Evolutionary conservation across 2,113 vertebrate genomes (phyloP).

Genomic region (Chaetops frenatus): DNA sequence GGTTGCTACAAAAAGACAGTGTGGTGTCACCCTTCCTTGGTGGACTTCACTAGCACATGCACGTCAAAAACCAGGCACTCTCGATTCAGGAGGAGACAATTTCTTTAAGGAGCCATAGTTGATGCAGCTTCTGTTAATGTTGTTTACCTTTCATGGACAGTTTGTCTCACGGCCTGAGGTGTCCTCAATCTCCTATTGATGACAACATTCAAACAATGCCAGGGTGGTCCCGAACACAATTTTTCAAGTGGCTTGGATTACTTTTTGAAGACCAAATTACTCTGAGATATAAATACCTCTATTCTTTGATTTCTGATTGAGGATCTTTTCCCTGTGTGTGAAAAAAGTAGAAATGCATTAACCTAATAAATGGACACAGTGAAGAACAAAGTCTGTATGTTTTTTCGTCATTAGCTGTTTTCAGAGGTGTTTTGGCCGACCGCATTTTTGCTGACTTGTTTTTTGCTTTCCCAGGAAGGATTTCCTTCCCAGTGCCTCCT

Average conservation of each 20-base stretch:
- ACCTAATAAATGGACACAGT: background rate
- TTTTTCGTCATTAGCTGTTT: background rate
- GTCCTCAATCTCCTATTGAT: background rate
- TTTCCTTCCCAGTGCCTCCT: background rate
- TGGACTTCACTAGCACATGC: background rate
- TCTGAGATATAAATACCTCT: background rate
- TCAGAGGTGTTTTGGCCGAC: background rate
- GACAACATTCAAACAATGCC: background rate
- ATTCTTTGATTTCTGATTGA: background rate
- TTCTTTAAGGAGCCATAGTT: background rate
- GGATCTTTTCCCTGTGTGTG: background rate
- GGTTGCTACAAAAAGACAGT: background rate
- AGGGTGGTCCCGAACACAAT: background rate
- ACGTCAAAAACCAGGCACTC: background rate
- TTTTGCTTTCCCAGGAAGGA: background rate
- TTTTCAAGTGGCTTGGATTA: background rate
- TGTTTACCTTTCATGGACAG: background rate
- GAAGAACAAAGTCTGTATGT: background rate
- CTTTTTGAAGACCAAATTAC: background rate
- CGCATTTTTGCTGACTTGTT: rapidly evolving
- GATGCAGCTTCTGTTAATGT: background rate
- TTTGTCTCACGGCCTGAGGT: background rate
- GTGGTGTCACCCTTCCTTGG: background rate
- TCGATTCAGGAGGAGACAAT: rapidly evolving
- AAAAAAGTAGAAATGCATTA: background rate